A percentile compares a stretch with the other conserved stretches of the same genome.
Evolutionary conservation across 1,140 invertebrate species (phyloP).

Genomic region (Holotrichia oblita): DNA sequence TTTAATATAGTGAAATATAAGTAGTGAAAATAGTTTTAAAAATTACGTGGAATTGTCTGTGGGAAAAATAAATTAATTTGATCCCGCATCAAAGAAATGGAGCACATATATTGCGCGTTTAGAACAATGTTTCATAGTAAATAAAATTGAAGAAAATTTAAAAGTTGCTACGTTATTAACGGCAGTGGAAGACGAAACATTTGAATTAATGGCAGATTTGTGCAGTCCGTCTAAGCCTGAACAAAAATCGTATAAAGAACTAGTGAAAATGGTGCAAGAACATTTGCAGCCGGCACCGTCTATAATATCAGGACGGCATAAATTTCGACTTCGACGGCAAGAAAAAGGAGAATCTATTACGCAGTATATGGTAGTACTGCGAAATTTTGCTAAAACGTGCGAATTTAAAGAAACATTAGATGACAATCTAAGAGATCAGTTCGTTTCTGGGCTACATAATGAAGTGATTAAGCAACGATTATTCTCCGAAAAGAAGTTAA

Average conservation of each 20-base stretch:
- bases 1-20: no score
- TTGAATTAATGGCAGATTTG: no score
- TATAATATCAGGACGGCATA: neutral
- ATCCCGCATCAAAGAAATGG: no score
- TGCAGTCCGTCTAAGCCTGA: no score
- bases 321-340: neutral
- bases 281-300: neutral
- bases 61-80: no score
- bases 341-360: neutral
- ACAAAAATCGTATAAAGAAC: neutral
- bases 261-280: neutral
- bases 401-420: neutral
- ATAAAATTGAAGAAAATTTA: no score
- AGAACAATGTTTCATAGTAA: no score
- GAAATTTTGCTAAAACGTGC: neutral
- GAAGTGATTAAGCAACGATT: slow-evolving; percentile 1
- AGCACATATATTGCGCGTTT: no score
- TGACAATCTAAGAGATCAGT: slow-evolving; percentile 1
- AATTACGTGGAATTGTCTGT: no score
- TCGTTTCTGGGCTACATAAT: neutral
- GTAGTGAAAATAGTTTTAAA: no score
- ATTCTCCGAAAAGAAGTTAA: neutral
- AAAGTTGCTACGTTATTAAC: no score
- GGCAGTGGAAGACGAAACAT: no score
- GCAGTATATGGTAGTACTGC: neutral